Conservation (phyloP, 2,113 vertebrate species). For the Chionis minor region DNA sequence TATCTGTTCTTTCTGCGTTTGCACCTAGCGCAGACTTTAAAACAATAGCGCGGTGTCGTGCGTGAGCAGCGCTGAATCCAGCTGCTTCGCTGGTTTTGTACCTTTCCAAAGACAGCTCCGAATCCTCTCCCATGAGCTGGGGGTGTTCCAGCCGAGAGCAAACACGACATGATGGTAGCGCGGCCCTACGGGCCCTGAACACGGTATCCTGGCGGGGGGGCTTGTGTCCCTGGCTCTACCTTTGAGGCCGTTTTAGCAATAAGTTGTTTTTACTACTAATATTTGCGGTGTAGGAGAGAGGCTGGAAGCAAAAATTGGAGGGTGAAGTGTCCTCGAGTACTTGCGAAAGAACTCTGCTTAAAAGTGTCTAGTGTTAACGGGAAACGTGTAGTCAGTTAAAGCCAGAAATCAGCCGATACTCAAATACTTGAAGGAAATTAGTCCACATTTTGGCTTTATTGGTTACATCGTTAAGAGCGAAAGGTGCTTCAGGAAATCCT, state of each 20-base stretch:
- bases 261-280: not conserved
- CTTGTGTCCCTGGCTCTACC: not conserved
- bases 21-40: not conserved
- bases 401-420: not conserved
- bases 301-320: not conserved
- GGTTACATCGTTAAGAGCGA: rapidly evolving
- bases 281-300: not conserved
- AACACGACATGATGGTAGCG: not conserved
- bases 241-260: not conserved
- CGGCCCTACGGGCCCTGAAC: not conserved
- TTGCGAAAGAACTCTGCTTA: not conserved
- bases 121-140: not conserved
- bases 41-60: rapidly evolving
- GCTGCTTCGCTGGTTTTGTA: not conserved
- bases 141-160: not conserved
- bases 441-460: not conserved
- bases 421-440: not conserved
- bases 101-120: not conserved
- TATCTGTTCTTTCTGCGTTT: not conserved
- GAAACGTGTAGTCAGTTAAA: rapidly evolving
- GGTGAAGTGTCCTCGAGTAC: not conserved
- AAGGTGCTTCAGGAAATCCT: not conserved
- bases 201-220: not conserved
- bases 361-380: not conserved
- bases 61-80: not conserved